Conservation (phyloP, 2,113 vertebrate species). For the Suncus etruscus region DNA sequence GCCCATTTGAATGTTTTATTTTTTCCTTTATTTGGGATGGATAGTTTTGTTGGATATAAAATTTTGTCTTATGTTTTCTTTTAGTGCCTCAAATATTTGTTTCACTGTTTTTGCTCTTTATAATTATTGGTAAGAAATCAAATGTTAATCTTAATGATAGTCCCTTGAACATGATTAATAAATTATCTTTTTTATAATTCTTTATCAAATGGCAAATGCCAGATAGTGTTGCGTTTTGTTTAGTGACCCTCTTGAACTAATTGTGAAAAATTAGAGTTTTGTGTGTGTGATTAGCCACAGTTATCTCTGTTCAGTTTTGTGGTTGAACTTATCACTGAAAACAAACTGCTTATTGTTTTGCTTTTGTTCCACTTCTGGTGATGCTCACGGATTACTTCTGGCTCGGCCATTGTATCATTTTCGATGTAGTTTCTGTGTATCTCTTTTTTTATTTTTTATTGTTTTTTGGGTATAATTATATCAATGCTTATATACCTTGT, state of each 20-base stretch:
- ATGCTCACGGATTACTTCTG: too few relatives aligned
- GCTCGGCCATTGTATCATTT: too few relatives aligned
- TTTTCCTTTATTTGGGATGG: conserved; percentile 8
- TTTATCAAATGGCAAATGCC: neutral
- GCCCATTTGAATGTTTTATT: conserved; percentile 8
- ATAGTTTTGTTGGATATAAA: conserved; percentile 63
- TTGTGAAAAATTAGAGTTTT: neutral
- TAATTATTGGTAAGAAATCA: neutral
- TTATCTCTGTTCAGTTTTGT: neutral
- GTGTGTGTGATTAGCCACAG: neutral
- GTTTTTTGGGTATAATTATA: too few relatives aligned
- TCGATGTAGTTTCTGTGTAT: too few relatives aligned
- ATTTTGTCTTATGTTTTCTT: conserved; percentile 10
- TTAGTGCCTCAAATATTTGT: neutral
- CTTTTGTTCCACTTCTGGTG: neutral
- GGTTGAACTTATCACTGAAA: neutral
- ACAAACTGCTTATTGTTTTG: neutral
- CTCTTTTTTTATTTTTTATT: too few relatives aligned
- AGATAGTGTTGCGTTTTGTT: conserved; percentile 24
- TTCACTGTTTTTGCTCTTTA: neutral
- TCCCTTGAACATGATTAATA: neutral
- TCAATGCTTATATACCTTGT: too few relatives aligned
- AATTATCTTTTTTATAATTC: neutral
- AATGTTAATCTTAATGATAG: too few relatives aligned
- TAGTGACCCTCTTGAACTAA: neutral